phyloP scores from a whole-genome alignment of 2,797 vertebrate species.

The Rhabdomys pumilio region DNA sequence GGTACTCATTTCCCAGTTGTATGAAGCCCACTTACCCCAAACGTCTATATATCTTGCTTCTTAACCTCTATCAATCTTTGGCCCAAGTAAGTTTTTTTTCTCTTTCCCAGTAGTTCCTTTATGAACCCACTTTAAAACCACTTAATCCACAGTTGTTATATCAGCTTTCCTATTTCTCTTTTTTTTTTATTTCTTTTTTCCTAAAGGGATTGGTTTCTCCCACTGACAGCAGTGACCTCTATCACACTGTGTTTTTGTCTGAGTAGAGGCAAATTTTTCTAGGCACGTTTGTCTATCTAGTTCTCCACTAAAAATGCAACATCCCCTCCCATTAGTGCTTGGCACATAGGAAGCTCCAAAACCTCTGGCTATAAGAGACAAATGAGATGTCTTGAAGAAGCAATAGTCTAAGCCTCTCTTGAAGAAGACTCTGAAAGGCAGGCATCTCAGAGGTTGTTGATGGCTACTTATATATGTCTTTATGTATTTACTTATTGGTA shows the following conservation, averaged over 20 bases:
- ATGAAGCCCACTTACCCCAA: neutral
- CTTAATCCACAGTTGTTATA: neutral
- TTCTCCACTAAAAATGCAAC: neutral
- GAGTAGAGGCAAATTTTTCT: conserved; percentile 36
- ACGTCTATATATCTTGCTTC: neutral
- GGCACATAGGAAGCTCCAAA: neutral
- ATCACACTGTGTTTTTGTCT: conserved; percentile 55
- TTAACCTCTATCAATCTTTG: neutral
- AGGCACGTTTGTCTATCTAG: neutral
- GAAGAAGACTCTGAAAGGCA: conserved; percentile 28
- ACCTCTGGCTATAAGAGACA: neutral
- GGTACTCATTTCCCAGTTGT: neutral
- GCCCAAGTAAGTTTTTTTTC: neutral
- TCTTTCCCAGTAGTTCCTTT: neutral
- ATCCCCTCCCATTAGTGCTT: neutral
- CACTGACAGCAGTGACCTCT: neutral
- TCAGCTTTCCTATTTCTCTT: neutral
- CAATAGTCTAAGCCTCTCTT: conserved; percentile 18
- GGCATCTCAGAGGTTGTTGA: neutral
- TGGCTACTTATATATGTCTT: neutral
- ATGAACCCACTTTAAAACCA: neutral
- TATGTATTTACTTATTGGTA: neutral
- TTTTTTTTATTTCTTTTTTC: neutral
- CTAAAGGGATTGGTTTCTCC: conserved; percentile 14
- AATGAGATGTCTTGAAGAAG: neutral